Percentiles rank a stretch among this genome's conserved stretches.
Conservation (phyloP, 2,888 invertebrate species). For the Limenitis camilla region DNA sequence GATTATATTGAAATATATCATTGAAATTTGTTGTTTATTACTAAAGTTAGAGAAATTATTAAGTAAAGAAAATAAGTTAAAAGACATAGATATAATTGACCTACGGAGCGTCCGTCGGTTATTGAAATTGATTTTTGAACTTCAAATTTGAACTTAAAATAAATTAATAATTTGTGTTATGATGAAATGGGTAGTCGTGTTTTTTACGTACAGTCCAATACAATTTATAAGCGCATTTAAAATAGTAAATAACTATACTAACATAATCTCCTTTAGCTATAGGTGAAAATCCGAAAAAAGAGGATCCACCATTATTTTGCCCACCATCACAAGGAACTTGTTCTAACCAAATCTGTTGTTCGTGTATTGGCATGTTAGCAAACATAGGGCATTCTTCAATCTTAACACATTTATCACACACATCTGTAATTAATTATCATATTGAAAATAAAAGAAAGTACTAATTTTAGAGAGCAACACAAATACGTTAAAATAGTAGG, state of each 20-base stretch:
- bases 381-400: conserved; percentile 40
- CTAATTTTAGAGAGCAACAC: background rate
- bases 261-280: conserved; percentile 44
- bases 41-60: too few species aligned
- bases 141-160: too few species aligned
- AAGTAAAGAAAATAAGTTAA: too few species aligned
- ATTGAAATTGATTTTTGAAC: too few species aligned
- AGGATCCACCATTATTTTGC: conserved; percentile 13
- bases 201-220: too few species aligned
- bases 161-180: too few species aligned
- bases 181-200: too few species aligned
- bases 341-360: conserved; percentile 41
- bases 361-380: conserved; percentile 33
- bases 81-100: too few species aligned
- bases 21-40: too few species aligned
- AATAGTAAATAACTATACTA: conserved; percentile 18
- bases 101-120: too few species aligned
- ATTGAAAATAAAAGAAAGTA: background rate
- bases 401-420: conserved; percentile 45
- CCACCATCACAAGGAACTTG: conserved; percentile 37
- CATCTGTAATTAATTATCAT: conserved; percentile 28
- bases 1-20: too few species aligned
- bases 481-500: background rate
- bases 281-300: conserved; percentile 34
- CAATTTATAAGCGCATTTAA: background rate